These are phyloP conservation scores for Eretmochelys imbricata DNA, from an alignment of 2,113 vertebrate species.

Conservation along the genomic window DNA sequence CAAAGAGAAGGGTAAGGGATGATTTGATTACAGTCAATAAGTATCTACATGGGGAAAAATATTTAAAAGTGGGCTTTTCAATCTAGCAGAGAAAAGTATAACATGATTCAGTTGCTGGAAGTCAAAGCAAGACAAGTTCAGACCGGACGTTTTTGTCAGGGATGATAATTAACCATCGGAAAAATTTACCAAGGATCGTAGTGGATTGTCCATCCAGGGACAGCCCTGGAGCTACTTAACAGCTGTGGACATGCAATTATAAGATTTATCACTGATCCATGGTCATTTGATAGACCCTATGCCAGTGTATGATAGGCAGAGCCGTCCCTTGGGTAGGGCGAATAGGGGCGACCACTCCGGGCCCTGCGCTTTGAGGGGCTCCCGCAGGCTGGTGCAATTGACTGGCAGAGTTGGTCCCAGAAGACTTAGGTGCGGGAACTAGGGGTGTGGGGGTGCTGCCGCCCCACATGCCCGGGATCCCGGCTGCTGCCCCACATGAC, in stretches of 20 bases:
- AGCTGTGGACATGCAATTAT: not conserved
- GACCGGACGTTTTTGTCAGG: not conserved
- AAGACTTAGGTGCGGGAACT: too few species aligned
- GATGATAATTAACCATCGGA: too few species aligned
- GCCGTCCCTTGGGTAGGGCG: too few species aligned
- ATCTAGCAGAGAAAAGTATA: not conserved
- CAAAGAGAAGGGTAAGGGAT: not conserved
- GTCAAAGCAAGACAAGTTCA: not conserved
- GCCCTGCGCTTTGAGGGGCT: too few species aligned
- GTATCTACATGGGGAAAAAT: not conserved
- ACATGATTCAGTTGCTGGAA: not conserved
- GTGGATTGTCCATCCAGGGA: not conserved
- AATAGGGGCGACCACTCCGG: too few species aligned
- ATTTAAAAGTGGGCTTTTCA: not conserved
- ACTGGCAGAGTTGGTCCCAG: too few species aligned
- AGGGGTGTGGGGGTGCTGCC: too few species aligned
- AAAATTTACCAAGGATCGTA: not conserved
- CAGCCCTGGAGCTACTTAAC: not conserved
- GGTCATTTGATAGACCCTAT: not conserved
- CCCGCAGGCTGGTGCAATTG: too few species aligned
- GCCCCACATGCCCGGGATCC: too few species aligned
- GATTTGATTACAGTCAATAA: not conserved
- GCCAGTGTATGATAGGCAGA: too few species aligned
- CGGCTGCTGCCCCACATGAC: too few species aligned
- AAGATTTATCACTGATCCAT: not conserved